phyloP scores from a whole-genome alignment of 92 coral and sea anemone species.

The Porites divaricata region DNA sequence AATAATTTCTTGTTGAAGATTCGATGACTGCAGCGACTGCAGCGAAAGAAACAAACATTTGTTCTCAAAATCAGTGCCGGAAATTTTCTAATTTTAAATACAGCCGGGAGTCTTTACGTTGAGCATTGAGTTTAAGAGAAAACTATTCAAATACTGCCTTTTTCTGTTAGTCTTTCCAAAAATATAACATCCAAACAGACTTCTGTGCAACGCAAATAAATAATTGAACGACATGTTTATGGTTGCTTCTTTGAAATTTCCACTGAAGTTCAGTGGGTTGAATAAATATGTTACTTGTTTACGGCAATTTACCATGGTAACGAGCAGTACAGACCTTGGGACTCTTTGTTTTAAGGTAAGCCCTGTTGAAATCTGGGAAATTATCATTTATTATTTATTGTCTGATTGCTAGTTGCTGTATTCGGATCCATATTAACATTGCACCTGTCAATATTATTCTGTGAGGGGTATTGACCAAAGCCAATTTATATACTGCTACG shows the following conservation, averaged over 20 bases:
- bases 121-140: no score
- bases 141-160: neutral
- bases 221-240: neutral
- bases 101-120: no score
- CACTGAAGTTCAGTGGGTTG: neutral
- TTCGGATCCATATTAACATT: neutral
- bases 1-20: no score
- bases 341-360: neutral
- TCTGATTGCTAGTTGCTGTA: neutral
- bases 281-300: neutral
- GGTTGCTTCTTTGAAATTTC: neutral
- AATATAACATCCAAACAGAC: neutral
- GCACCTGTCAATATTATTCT: neutral
- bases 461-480: neutral
- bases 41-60: no score
- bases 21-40: no score
- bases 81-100: no score
- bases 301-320: neutral
- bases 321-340: neutral
- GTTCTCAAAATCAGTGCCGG: no score
- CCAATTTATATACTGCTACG: neutral
- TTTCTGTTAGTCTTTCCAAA: neutral
- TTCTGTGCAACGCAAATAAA: neutral
- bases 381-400: constrained; percentile 14
- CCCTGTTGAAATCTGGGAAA: neutral